Percentiles rank a stretch among this genome's conserved stretches.
phyloP scores from a whole-genome alignment of 2,113 vertebrate genomes.

The Calyptommatus sinebrachiatus region DNA sequence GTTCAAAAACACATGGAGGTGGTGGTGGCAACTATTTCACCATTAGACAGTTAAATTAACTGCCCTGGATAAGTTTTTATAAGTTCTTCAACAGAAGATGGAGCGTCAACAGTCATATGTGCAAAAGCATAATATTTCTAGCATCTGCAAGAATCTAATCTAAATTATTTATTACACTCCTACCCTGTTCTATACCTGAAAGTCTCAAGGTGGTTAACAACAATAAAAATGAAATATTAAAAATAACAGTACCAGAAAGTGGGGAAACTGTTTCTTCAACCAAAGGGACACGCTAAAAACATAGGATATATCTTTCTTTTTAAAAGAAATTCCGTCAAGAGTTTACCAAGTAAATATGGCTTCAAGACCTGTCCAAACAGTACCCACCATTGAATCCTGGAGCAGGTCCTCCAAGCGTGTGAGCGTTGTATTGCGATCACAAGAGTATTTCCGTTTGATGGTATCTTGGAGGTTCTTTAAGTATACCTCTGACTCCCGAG shows the following conservation, averaged over 20 bases:
- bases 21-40: too few relatives aligned
- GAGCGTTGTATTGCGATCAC: conserved; percentile 87
- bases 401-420: conserved; percentile 93
- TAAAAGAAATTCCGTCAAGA: background rate
- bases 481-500: conserved; percentile 87
- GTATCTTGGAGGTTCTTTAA: conserved; percentile 91
- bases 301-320: background rate
- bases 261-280: too few relatives aligned
- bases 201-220: too few relatives aligned
- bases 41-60: background rate
- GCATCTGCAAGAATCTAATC: background rate
- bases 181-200: too few relatives aligned
- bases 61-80: background rate
- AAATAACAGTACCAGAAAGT: too few relatives aligned
- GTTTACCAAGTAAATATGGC: background rate
- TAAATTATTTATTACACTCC: too few relatives aligned
- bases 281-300: background rate
- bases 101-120: background rate
- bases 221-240: too few relatives aligned
- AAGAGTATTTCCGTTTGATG: conserved; percentile 94
- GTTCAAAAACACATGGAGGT: background rate
- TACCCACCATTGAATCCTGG: conserved; percentile 97
- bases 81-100: background rate
- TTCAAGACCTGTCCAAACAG: background rate
- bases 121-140: background rate